These are phyloP conservation scores for Brachionus sp. DNA, from an alignment of 1,140 invertebrate genomes.

Conservation along the genomic window DNA sequence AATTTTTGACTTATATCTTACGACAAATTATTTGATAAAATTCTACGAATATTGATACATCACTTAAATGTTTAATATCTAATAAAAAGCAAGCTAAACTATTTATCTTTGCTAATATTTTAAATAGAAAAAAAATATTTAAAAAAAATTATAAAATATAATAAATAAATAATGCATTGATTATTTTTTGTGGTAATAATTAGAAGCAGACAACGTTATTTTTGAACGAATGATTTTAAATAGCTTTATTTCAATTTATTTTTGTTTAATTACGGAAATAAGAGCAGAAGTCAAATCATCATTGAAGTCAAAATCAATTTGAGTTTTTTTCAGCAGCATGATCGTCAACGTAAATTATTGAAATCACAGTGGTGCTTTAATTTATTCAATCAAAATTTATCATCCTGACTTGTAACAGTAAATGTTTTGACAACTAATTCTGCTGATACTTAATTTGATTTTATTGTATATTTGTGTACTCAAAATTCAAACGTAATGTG, in stretches of 20 bases:
- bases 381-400: conserved; percentile 7
- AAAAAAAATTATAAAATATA: neutral
- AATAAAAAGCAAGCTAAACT: no score
- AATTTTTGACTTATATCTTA: neutral
- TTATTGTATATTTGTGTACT: neutral
- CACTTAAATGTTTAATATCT: no score
- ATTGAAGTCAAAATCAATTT: conserved; percentile 16
- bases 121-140: neutral
- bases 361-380: conserved; percentile 32
- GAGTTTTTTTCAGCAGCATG: neutral
- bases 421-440: conserved; percentile 21
- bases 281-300: conserved; percentile 42
- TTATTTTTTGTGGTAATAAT: neutral
- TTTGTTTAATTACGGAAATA: conserved; percentile 20
- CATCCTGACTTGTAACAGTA: conserved; percentile 4
- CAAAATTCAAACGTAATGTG: neutral
- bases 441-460: neutral
- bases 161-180: neutral
- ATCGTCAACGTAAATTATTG: neutral
- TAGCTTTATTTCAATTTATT: conserved; percentile 13
- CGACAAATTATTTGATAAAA: no score
- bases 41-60: no score
- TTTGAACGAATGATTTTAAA: conserved; percentile 38
- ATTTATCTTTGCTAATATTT: no score
- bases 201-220: conserved; percentile 17